Conservation (phyloP, 2,888 invertebrate species). For the Microctonus brassicae region DNA sequence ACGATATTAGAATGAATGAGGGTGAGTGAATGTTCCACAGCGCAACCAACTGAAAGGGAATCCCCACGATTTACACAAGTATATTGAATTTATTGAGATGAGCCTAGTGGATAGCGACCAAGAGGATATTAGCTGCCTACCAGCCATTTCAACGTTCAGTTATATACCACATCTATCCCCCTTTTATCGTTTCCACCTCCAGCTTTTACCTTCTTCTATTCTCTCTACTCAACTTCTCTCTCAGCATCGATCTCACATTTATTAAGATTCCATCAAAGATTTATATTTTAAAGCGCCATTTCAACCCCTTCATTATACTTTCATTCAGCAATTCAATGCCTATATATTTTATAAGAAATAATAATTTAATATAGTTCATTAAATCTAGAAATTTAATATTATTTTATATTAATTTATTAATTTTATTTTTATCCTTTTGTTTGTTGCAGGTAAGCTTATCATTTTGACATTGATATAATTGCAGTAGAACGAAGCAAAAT, state of each 20-base stretch:
- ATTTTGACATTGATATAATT: background rate
- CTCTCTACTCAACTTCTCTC: background rate
- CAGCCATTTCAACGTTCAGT: slow-evolving; percentile 50
- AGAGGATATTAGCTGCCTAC: slow-evolving; percentile 70
- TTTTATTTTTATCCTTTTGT: background rate
- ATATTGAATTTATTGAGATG: slow-evolving; percentile 71
- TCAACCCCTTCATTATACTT: background rate
- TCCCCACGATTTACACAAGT: slow-evolving; percentile 67
- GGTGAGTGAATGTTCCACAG: slow-evolving; percentile 16
- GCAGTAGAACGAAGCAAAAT: background rate
- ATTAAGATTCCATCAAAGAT: slow-evolving; percentile 67
- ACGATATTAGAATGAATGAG: background rate
- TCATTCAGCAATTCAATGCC: background rate
- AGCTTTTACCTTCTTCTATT: slow-evolving; percentile 23
- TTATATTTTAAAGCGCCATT: slow-evolving; percentile 56
- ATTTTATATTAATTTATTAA: background rate
- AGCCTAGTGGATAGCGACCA: slow-evolving; percentile 68
- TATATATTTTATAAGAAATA: background rate
- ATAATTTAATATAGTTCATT: background rate
- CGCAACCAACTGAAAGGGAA: slow-evolving; percentile 45
- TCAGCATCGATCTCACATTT: slow-evolving; percentile 57
- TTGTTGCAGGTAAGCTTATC: slow-evolving; percentile 6
- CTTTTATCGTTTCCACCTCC: slow-evolving; percentile 35
- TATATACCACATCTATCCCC: slow-evolving; percentile 31
- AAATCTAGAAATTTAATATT: background rate